Conservation (phyloP, 2,888 invertebrate species). For the Busseola fusca region DNA sequence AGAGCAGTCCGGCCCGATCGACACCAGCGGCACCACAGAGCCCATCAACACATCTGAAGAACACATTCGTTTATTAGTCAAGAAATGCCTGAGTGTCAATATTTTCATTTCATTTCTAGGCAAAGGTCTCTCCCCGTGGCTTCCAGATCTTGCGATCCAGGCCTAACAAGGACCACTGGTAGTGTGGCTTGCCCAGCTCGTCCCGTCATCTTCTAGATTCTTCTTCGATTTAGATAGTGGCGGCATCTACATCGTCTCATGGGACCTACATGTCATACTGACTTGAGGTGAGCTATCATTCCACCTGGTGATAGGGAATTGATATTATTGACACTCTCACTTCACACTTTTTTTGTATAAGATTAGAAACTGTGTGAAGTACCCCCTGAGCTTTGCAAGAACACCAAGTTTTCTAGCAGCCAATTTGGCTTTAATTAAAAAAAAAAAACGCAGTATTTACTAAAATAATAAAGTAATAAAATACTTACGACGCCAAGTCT, state of each 20-base stretch:
- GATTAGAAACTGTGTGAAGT: too few relatives aligned
- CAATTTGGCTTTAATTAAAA: too few relatives aligned
- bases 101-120: background rate
- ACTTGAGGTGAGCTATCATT: too few relatives aligned
- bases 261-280: too few relatives aligned
- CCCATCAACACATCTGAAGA: constrained; percentile 94
- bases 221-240: too few relatives aligned
- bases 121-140: background rate
- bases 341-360: too few relatives aligned
- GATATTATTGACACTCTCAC: too few relatives aligned
- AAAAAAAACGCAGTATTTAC: background rate
- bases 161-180: background rate
- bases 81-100: background rate
- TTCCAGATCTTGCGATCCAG: background rate
- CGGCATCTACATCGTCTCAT: too few relatives aligned
- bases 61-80: background rate
- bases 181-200: background rate
- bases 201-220: background rate
- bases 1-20: constrained; percentile 97
- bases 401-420: too few relatives aligned
- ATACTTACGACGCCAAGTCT: constrained; percentile 96
- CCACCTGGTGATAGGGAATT: too few relatives aligned
- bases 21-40: constrained; percentile 95
- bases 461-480: too few relatives aligned
- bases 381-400: too few relatives aligned